Percentiles rank a stretch among this genome's conserved stretches.
These are phyloP conservation scores for Rhinichthys klamathensis DNA, from an alignment of 2,113 vertebrate species.

Conservation along the genomic window DNA sequence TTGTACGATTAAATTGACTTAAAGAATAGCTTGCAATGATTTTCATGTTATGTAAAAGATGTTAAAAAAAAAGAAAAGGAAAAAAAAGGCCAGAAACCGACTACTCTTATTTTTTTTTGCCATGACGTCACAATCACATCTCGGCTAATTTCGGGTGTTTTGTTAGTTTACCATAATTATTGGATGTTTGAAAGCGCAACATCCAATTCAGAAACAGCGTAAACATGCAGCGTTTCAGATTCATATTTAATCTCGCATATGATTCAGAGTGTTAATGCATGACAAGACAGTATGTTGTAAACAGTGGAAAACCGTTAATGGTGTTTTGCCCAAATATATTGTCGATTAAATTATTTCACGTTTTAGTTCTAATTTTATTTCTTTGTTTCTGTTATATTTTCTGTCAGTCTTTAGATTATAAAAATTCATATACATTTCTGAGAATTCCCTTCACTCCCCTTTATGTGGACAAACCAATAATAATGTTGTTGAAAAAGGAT, in stretches of 20 bases:
- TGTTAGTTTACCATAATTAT: conserved; percentile 9
- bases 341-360: conserved; percentile 50
- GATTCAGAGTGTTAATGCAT: conserved; percentile 58
- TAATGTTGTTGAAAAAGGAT: too few relatives aligned
- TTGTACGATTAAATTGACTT: conserved; percentile 15
- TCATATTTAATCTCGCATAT: conserved; percentile 38
- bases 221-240: background rate
- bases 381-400: background rate
- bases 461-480: too few relatives aligned
- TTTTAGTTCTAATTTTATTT: conserved; percentile 23
- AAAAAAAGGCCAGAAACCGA: background rate
- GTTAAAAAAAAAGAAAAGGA: too few relatives aligned
- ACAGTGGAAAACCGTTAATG: conserved; percentile 41
- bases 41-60: conserved; percentile 23
- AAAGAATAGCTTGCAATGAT: background rate
- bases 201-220: background rate
- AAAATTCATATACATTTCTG: background rate
- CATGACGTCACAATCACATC: background rate
- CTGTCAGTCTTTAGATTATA: background rate
- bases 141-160: background rate
- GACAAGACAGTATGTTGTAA: conserved; percentile 57
- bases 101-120: background rate
- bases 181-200: conserved; percentile 18
- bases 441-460: too few relatives aligned
- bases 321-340: conserved; percentile 36